These are phyloP conservation scores for Andrena bucephala DNA, from an alignment of 2,888 invertebrate genomes.

Conservation along the genomic window DNA sequence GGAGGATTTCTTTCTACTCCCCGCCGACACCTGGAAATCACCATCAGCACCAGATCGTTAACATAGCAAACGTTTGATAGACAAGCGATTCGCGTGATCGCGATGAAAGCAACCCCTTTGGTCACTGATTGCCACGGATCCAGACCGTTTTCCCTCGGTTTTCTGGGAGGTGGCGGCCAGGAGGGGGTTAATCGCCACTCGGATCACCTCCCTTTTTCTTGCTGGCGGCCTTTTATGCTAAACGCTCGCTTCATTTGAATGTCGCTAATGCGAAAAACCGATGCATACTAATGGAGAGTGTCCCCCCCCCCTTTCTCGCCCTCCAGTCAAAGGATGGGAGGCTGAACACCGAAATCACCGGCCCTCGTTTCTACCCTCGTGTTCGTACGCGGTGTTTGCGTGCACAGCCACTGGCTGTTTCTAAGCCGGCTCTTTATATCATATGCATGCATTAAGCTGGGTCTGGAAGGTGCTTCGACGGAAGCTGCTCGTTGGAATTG, in stretches of 20 bases:
- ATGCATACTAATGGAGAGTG: constrained; percentile 83
- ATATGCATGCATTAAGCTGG: constrained; percentile 77
- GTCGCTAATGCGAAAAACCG: constrained; percentile 84
- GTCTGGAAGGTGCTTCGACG: constrained; percentile 8
- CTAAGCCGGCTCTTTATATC: constrained; percentile 75
- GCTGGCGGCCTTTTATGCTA: constrained; percentile 82
- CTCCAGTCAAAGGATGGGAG: constrained; percentile 43
- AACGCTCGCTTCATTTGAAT: constrained; percentile 84
- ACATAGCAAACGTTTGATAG: constrained; percentile 4
- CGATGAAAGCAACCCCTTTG: neutral
- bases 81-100: constrained; percentile 4
- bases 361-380: constrained; percentile 15
- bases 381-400: constrained; percentile 38
- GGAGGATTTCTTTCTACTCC: neutral
- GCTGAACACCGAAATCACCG: constrained; percentile 44
- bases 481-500: constrained; percentile 19
- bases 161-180: neutral
- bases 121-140: constrained; percentile 18
- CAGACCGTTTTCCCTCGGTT: constrained; percentile 5
- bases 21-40: neutral
- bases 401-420: constrained; percentile 67
- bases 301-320: constrained; percentile 51
- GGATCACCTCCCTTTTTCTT: constrained; percentile 54
- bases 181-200: constrained; percentile 24
- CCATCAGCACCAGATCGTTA: neutral